Conservation (phyloP, 2,888 invertebrate genomes). For the Lycia hirtaria region DNA sequence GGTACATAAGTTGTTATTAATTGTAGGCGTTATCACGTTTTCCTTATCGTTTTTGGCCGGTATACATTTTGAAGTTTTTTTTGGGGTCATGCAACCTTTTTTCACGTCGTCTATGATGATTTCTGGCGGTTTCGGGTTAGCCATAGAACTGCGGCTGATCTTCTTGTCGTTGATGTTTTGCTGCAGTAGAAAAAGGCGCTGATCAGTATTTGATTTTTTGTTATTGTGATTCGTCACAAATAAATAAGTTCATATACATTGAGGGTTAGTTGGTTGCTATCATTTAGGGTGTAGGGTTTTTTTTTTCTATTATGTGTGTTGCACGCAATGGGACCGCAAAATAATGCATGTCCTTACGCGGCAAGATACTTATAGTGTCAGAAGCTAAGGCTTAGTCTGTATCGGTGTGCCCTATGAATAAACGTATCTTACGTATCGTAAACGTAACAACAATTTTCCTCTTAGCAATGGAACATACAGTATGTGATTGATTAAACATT, state of each 20-base stretch:
- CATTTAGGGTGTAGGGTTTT: too few relatives aligned
- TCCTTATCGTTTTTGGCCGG: conserved; percentile 38
- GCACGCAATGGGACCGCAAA: too few relatives aligned
- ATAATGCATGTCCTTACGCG: too few relatives aligned
- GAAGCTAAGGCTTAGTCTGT: too few relatives aligned
- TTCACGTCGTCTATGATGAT: conserved; percentile 45
- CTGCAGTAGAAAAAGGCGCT: conserved; percentile 58
- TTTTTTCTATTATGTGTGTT: too few relatives aligned
- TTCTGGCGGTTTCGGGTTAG: conserved; percentile 41
- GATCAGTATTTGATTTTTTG: conserved; percentile 2
- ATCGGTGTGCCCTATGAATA: not conserved
- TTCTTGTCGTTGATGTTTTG: conserved; percentile 79
- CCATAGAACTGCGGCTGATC: conserved; percentile 84
- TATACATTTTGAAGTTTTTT: conserved; percentile 62
- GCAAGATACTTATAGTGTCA: too few relatives aligned
- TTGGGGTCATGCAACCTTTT: conserved; percentile 54
- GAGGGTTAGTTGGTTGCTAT: too few relatives aligned
- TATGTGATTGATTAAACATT: too few relatives aligned
- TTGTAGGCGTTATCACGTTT: conserved; percentile 60
- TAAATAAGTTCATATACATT: too few relatives aligned
- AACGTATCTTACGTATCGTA: not conserved
- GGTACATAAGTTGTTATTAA: conserved; percentile 62
- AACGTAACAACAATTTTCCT: too few relatives aligned
- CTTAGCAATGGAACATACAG: too few relatives aligned
- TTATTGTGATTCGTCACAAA: too few relatives aligned